phyloP scores from a whole-genome alignment of 2,888 invertebrate species.

The Heliconius erato region DNA sequence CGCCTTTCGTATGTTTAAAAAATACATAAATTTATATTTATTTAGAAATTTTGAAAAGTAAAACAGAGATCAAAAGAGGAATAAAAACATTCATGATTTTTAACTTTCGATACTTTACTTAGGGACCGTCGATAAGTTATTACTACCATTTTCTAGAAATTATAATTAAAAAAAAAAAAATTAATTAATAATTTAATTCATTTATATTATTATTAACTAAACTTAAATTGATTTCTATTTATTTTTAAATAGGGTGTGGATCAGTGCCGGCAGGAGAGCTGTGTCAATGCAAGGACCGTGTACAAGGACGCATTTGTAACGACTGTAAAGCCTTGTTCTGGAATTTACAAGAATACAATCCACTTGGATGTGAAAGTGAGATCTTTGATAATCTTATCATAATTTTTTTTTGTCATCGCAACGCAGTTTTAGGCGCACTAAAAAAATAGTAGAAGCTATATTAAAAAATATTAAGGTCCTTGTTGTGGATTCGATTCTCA shows the following conservation, averaged over 20 bases:
- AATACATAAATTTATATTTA: too few species aligned
- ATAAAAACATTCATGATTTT: too few species aligned
- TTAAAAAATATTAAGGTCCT: too few species aligned
- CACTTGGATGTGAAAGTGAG: slow-evolving; percentile 94
- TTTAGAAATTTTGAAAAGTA: too few species aligned
- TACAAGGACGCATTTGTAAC: slow-evolving; percentile 97
- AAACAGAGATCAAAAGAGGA: too few species aligned
- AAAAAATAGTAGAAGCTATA: not conserved
- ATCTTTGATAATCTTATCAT: not conserved
- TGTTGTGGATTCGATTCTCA: too few species aligned
- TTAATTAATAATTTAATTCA: too few species aligned
- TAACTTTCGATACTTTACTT: too few species aligned
- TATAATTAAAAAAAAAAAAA: too few species aligned
- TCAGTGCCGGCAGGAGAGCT: slow-evolving; percentile 96
- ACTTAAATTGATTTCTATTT: not conserved
- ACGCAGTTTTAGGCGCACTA: not conserved
- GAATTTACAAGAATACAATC: slow-evolving; percentile 95
- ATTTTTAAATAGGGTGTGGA: slow-evolving; percentile 90
- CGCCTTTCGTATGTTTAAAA: too few species aligned
- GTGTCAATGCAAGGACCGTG: slow-evolving; percentile 97
- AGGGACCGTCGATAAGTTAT: too few species aligned
- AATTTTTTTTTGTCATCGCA: not conserved
- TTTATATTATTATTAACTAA: not conserved
- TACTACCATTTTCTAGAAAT: too few species aligned
- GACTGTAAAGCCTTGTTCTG: slow-evolving; percentile 97